Evolutionary conservation across 2,888 invertebrate species (phyloP), one percentile per base, ranked within the genome.

Genomic region (Elgonia sp.): DNA sequence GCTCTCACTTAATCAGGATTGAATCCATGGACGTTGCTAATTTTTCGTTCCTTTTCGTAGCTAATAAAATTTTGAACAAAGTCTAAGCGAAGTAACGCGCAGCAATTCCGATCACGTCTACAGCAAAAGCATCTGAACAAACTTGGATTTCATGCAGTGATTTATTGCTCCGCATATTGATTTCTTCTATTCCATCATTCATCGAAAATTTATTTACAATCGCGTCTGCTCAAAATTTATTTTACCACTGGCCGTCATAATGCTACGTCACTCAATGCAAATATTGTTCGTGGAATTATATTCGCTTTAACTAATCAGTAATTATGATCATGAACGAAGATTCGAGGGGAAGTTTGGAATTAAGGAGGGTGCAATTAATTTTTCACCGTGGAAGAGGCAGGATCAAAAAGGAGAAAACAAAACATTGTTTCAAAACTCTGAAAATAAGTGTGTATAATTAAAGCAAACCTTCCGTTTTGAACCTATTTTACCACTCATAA

Each of bases 1-100:
- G 46, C 9, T 82, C 80, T 72, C 85, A 75, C 79, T 91, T 92
- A 92, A 93, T 93, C 92, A 92, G 87, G 88, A 89, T 90, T 89
- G 83, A 89, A 91, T 89, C 89, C 84, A 81, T 89, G 88, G 89
- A 90, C 87, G 90, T 91, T 90, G 90, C 91, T 92, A 93, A 93
- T 93, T 93, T 92, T 82, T 75, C 55, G 21, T 42, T 63, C 37
- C 62, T 62, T 60, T 83, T 79, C 46, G 69, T 53, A 79, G 60
- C 79, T 83, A 70, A 70, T 84, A 75, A 79, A 87, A 76, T 70
- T 90, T 90, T 90, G 90, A 87, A 88, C 77, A 67, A 83, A 79
- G 80, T 69, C 50, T n/a, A 55, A 62, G 39, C 72, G 73, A 70
- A 57, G 62, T 42, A 72, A 75, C 65, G 81, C 62, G 18, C 37